phyloP scores from a whole-genome alignment of 1,140 invertebrate species.

The Drosophila prosaltans region DNA sequence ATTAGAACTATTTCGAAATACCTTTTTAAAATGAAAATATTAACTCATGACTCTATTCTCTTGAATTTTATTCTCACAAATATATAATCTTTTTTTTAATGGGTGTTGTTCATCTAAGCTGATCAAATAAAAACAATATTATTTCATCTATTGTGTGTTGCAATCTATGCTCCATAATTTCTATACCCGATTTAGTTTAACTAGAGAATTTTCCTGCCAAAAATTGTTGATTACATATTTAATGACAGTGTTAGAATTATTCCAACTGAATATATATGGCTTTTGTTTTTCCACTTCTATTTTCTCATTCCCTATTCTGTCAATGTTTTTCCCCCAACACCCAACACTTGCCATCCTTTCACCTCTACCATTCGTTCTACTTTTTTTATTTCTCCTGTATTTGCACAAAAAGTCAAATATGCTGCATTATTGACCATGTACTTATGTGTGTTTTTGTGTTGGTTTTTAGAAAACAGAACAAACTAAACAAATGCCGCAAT shows the following conservation, averaged over 20 bases:
- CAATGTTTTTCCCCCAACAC: background rate
- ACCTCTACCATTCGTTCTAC: background rate
- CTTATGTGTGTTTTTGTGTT: constrained; percentile 27
- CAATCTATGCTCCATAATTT: background rate
- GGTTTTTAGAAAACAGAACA: constrained; percentile 32
- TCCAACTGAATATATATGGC: background rate
- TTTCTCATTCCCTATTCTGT: constrained; percentile 23
- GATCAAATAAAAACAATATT: no score
- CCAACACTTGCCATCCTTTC: no score
- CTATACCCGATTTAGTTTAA: background rate
- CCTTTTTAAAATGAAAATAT: no score
- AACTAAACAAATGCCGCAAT: constrained; percentile 56
- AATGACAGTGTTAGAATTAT: constrained; percentile 14
- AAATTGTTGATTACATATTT: constrained; percentile 11
- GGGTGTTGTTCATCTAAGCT: no score
- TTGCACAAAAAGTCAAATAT: constrained; percentile 45
- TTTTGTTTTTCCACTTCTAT: constrained; percentile 13
- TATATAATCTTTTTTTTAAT: no score
- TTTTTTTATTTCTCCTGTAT: background rate
- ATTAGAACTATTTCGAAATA: no score
- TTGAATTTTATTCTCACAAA: no score
- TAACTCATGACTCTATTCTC: no score
- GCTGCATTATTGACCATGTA: constrained; percentile 54
- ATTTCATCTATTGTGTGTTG: no score
- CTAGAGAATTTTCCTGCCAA: background rate